Evolutionary conservation across 2,888 invertebrate genomes (phyloP), one percentile per base, ranked within the genome.

Genomic region (Colostygia pectinataria): DNA sequence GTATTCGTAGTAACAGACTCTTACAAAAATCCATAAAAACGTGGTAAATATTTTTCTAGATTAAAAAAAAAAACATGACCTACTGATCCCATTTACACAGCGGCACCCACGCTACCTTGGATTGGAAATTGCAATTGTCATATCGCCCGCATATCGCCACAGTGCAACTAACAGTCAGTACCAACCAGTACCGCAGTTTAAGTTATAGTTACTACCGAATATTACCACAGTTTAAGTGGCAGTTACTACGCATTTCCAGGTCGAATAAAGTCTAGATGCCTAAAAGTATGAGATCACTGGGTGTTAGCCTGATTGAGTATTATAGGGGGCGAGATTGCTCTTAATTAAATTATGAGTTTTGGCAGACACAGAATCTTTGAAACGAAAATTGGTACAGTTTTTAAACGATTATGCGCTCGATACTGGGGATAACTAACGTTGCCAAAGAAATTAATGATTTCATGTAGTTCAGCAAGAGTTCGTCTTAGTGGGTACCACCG

Each of bases 51-150:
- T n/a, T n/a, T n/a, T n/a, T n/a, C n/a, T n/a, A n/a, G n/a, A n/a
- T n/a, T n/a, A 3, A 15, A 15, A 15, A 15, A 15, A 15, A 15
- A 15, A 15, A 15, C 15, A 3, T 52, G 34, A 5, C 9, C 12
- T 47, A 53, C 57, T 66, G 57, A 1, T 46, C 8, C 40, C 4
- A 25, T 42, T 20, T 69, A 48, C 55, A 53, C 71, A 74, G 49
- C 68, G 13, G 62, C 65, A 64, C 78, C 78, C 74, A 80, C 80
- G 68, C 61, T 31, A 43, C 12, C 42, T 45, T 50, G 51, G 64
- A 77, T 74, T 52, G 46, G 44, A 42, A 52, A 55, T 40, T 54
- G 53, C 31, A 27, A 51, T 41, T 52, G 50, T 51, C 47, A 45
- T 48, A 15, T 24, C 41, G 14, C 41, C 41, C 2, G 33, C 18